These are phyloP conservation scores for Papilio machaon DNA, from an alignment of 1,140 invertebrate species.

Conservation along the genomic window DNA sequence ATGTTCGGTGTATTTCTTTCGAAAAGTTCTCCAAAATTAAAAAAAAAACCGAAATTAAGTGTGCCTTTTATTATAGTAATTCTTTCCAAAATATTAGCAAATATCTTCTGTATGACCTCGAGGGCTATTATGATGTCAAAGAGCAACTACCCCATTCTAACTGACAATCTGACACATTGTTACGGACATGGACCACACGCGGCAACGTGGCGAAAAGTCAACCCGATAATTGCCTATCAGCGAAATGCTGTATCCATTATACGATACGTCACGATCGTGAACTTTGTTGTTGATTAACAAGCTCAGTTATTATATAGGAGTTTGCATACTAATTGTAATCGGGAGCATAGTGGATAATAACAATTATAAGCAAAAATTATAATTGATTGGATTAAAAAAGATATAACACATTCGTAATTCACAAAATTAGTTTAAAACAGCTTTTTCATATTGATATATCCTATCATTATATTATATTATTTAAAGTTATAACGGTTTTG, in stretches of 20 bases:
- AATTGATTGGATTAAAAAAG: too few relatives aligned
- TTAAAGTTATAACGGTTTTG: background rate
- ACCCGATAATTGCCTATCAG: constrained; percentile 45
- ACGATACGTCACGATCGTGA: background rate
- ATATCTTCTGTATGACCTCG: constrained; percentile 46
- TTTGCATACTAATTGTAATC: background rate
- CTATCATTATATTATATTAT: background rate
- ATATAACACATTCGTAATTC: too few relatives aligned
- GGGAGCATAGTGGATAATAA: too few relatives aligned
- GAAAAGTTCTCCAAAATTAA: background rate
- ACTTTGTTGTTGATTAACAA: background rate
- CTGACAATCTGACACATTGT: constrained; percentile 47
- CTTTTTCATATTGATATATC: background rate
- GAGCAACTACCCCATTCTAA: constrained; percentile 29
- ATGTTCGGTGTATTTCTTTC: background rate
- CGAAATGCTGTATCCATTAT: constrained; percentile 13
- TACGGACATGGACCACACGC: constrained; percentile 55
- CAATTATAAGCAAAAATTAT: too few relatives aligned
- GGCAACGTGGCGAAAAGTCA: constrained; percentile 52
- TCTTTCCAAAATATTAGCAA: constrained; percentile 16
- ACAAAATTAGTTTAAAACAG: too few relatives aligned
- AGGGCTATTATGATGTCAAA: constrained; percentile 47
- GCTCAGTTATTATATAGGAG: background rate
- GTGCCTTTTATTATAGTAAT: background rate
- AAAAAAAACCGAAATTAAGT: background rate